These are phyloP conservation scores for Prunella himalayana DNA, from an alignment of 2,113 vertebrate genomes.

Conservation along the genomic window DNA sequence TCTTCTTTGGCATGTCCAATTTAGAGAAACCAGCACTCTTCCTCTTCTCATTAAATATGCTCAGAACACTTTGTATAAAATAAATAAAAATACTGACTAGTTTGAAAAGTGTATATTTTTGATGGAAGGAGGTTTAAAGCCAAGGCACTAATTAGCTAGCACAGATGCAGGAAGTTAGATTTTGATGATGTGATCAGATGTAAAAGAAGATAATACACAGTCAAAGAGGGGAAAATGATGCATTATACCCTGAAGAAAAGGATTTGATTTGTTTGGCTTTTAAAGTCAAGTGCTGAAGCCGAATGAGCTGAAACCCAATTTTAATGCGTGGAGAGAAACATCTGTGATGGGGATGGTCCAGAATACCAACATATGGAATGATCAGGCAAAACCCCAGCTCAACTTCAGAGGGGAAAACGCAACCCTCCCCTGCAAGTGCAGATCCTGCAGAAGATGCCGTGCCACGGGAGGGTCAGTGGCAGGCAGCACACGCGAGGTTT, in stretches of 20 bases:
- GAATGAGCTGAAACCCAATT: neutral
- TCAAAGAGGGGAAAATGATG: constrained; percentile 60
- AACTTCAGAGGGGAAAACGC: neutral
- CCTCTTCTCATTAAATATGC: neutral
- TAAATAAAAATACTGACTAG: constrained; percentile 31
- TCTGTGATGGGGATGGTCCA: constrained; percentile 51
- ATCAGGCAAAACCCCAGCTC: neutral
- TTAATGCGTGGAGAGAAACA: neutral
- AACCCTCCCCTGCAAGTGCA: neutral
- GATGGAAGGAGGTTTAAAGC: constrained; percentile 8
- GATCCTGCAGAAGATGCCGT: neutral
- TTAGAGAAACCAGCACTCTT: neutral
- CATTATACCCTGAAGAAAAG: constrained; percentile 69
- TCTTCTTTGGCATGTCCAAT: neutral
- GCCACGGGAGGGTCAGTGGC: neutral
- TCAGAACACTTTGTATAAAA: neutral
- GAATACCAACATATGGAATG: neutral
- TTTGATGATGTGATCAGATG: constrained; percentile 56
- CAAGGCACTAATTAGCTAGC: constrained; percentile 30
- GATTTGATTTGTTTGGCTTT: constrained; percentile 66
- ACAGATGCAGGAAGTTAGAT: constrained; percentile 65
- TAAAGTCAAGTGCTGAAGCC: constrained; percentile 30
- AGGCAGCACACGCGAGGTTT: neutral
- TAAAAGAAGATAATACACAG: neutral
- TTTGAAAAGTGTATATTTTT: constrained; percentile 17